Evolutionary conservation across 2,888 invertebrate species (phyloP), one percentile per base, ranked within the genome.

Genomic region (Disparrhopalites patrizii): DNA sequence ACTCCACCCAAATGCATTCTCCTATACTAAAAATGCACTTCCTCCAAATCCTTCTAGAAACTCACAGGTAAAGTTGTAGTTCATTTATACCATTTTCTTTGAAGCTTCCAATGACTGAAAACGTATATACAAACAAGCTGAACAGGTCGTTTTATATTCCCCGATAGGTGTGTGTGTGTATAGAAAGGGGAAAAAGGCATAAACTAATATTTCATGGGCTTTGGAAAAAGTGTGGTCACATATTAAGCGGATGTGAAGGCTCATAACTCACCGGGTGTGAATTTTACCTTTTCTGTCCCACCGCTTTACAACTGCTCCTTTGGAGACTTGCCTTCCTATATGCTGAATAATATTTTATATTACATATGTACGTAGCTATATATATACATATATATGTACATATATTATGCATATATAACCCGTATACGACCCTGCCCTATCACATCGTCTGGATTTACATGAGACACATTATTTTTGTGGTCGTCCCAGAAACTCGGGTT

Each of bases 221-320:
- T 4, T 7, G 47, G n/a, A n/a, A n/a, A 47, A 20, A 47, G 47
- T 47, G 23, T 55, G 31, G 31, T 36, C 55, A 55, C 55, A 55
- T 55, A 55, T 55, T 55, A 55, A 55, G 55, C 55, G 55, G 55
- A 55, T 55, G 55, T 55, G 33, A 55, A 55, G 55, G 55, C 31
- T 23, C 55, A 55, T 55, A 55, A 55, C 20, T 55, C 55, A 55
- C 55, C 18, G 30, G 25, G 55, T 55, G 55, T 33, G 55, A 55
- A 55, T 55, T n/a, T 55, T 55, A 55, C 47, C 47, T 47, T 47
- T 47, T 25, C 43, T 5, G 5, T 5, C 7, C 4, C 4, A 43
- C 43, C 23, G n/a, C n/a, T n/a, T n/a, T n/a, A n/a, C n/a, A n/a
- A n/a, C n/a, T n/a, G n/a, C n/a, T n/a, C n/a, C n/a, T n/a, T n/a